Evolutionary conservation across 2,888 invertebrate genomes (phyloP).

Genomic region (Orthosia gracilis): DNA sequence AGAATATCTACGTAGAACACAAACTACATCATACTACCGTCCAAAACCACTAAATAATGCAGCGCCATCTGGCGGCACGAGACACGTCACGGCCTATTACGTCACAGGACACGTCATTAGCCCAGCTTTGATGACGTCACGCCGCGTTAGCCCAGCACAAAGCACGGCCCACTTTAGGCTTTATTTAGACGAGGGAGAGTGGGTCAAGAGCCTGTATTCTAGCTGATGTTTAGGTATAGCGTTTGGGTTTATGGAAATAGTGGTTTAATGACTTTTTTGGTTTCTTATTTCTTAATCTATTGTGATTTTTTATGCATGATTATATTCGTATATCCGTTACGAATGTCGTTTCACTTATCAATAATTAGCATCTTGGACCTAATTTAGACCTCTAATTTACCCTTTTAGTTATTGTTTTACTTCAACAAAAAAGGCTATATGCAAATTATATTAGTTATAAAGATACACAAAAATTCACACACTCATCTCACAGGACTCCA

Average conservation of each 20-base stretch:
- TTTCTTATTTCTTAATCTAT: background rate
- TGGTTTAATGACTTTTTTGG: background rate
- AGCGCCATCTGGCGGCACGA: slow-evolving; percentile 62
- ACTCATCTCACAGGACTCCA: too few species aligned
- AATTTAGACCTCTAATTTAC: too few species aligned
- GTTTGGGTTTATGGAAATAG: slow-evolving; percentile 7
- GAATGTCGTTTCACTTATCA: too few species aligned
- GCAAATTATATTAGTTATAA: too few species aligned
- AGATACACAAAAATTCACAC: too few species aligned
- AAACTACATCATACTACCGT: slow-evolving; percentile 48
- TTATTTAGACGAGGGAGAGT: slow-evolving; percentile 70
- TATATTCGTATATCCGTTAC: too few species aligned
- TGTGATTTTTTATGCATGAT: too few species aligned
- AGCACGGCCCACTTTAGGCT: slow-evolving; percentile 69
- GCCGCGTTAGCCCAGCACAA: slow-evolving; percentile 76
- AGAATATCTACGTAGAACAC: slow-evolving; percentile 28
- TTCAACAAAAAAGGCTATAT: too few species aligned
- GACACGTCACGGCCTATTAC: slow-evolving; percentile 78
- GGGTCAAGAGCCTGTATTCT: slow-evolving; percentile 66
- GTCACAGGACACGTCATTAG: slow-evolving; percentile 78
- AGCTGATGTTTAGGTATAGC: slow-evolving; percentile 17
- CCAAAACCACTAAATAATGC: slow-evolving; percentile 66
- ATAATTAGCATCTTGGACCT: too few species aligned
- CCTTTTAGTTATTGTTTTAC: too few species aligned
- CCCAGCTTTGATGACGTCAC: slow-evolving; percentile 82